Conservation (phyloP, 2,888 invertebrate species). For the Amphipyra berbera region DNA sequence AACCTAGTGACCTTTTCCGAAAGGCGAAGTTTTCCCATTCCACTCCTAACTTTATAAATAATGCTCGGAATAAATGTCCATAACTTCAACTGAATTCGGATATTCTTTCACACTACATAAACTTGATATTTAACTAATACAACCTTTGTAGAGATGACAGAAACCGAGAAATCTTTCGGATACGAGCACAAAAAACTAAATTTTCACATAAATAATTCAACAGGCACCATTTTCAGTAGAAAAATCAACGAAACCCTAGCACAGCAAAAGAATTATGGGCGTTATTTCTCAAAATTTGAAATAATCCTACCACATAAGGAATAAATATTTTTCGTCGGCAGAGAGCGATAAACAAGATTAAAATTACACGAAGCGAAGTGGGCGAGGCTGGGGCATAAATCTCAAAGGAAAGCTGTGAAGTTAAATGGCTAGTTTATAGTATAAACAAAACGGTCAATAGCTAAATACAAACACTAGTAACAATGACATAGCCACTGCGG, state of each 20-base stretch:
- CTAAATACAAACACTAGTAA: constrained; percentile 61
- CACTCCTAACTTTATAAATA: constrained; percentile 26
- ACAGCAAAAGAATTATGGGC: constrained; percentile 49
- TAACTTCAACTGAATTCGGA: constrained; percentile 27
- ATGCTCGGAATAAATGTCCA: constrained; percentile 34
- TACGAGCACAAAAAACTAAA: constrained; percentile 28
- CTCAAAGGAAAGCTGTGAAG: constrained; percentile 60
- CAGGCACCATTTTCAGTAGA: constrained; percentile 32
- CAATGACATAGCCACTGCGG: constrained; percentile 52
- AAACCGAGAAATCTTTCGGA: constrained; percentile 17
- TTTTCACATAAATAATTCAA: constrained; percentile 52
- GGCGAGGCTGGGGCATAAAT: constrained; percentile 70
- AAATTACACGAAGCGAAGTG: constrained; percentile 74
- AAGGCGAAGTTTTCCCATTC: constrained; percentile 21
- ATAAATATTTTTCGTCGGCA: constrained; percentile 59
- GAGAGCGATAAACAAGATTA: constrained; percentile 78
- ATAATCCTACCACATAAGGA: constrained; percentile 56
- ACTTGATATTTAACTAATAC: constrained; percentile 20
- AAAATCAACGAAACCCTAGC: constrained; percentile 36
- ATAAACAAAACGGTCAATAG: constrained; percentile 57
- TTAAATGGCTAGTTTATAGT: constrained; percentile 65
- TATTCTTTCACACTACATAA: constrained; percentile 42
- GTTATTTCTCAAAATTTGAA: constrained; percentile 59
- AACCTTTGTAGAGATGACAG: constrained; percentile 12
- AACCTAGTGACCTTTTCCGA: constrained; percentile 17